These are phyloP conservation scores for Nephrotoma guestfalica DNA, from an alignment of 2,888 invertebrate genomes.

Conservation along the genomic window DNA sequence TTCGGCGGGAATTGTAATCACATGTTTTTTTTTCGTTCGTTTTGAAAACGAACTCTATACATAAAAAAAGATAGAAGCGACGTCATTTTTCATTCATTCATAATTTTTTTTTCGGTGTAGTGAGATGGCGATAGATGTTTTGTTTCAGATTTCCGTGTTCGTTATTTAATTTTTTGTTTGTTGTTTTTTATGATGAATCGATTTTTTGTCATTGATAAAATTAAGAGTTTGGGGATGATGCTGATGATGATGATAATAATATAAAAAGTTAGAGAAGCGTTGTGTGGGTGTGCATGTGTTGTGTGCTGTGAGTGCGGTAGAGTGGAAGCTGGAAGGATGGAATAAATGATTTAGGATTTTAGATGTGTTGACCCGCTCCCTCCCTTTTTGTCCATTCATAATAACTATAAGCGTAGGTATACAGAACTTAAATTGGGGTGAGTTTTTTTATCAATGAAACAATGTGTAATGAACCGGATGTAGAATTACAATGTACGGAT, in stretches of 20 bases:
- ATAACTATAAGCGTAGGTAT: neutral
- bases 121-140: neutral
- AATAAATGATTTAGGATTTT: neutral
- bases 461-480: neutral
- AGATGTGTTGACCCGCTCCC: neutral
- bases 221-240: neutral
- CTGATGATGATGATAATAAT: neutral
- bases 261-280: neutral
- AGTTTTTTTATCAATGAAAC: neutral
- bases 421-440: neutral
- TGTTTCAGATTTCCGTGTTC: neutral
- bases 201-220: neutral
- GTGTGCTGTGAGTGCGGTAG: neutral
- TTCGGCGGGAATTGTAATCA: constrained; percentile 3
- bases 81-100: constrained; percentile 4
- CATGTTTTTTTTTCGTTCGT: neutral
- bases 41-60: neutral
- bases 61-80: neutral
- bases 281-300: neutral
- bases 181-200: neutral
- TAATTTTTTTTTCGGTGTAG: neutral
- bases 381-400: neutral
- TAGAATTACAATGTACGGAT: neutral
- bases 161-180: too few relatives aligned
- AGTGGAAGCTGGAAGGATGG: neutral